Base-by-base conservation (phyloP, 2,888 invertebrate species). In the Oxytorus armatus region DNA sequence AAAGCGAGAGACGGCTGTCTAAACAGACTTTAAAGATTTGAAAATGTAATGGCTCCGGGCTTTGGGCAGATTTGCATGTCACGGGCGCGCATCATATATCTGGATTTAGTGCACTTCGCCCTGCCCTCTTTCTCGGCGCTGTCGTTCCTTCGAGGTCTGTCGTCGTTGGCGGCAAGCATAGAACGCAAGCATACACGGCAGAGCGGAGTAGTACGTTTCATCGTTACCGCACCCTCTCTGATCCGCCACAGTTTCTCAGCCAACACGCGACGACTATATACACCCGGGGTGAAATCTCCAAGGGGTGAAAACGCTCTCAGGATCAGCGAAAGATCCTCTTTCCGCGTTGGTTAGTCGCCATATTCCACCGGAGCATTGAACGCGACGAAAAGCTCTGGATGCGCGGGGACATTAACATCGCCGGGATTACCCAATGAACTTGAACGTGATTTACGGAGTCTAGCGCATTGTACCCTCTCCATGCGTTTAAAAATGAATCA, bases 1-100 rank as follows among this genome's bases (percentile, higher is more conserved):
- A 83, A 83, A 72, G 79, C 79, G 84, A 84, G 86, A 87, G 87
- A 88, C 88, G 89, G 86, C 92, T 92, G 90, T 91, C 91, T 91
- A 92, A 92, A 92, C 90, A 92, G 91, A 91, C 91, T 92, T 92
- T 91, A 91, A 91, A 92, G 92, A 92, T 92, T 91, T 91, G 90
- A 91, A 92, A 92, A 92, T 90, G 91, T 91, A 91, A 92, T 92
- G 91, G 91, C 88, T 89, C 82, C 86, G 88, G 91, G 91, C 89
- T 91, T 92, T 91, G 89, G 89, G 89, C 88, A 91, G 91, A 92
- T 92, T 92, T 91, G 92, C 92, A 91, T 92, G 91, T 91, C 91
- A 91, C 91, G 91, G 86, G 89, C 88, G 90, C 89, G 92, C 92
- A 92, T 92, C 91, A 91, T 92, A 92, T 91, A 91, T 91, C 91